Conservation (phyloP, 2,113 vertebrate genomes). For the Tiliqua scincoides region DNA sequence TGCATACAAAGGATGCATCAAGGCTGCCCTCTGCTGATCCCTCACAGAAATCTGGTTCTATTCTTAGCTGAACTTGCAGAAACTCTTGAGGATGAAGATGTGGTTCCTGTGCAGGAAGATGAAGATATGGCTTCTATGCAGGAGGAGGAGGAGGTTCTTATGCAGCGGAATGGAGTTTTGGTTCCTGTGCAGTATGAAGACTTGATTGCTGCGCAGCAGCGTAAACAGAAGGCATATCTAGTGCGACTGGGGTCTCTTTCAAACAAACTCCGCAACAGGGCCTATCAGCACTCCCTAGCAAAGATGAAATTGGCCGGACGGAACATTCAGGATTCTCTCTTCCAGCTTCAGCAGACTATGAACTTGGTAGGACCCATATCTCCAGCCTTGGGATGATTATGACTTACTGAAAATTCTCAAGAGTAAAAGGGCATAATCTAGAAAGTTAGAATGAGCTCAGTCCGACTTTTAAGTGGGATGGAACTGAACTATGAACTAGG, state of each 20-base stretch:
- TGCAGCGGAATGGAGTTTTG: constrained; percentile 19
- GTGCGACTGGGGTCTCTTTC: constrained; percentile 83
- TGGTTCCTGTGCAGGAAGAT: constrained; percentile 41
- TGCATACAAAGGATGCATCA: neutral
- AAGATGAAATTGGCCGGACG: constrained; percentile 76
- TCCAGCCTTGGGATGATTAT: neutral
- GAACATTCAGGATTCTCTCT: constrained; percentile 67
- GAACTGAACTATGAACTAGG: too few species aligned
- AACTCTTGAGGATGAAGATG: constrained; percentile 35
- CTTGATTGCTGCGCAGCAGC: constrained; percentile 29
- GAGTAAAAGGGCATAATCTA: neutral
- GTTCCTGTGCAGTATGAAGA: constrained; percentile 17
- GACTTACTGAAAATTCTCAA: neutral
- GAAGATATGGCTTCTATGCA: neutral
- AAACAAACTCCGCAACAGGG: constrained; percentile 76
- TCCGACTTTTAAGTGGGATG: too few species aligned
- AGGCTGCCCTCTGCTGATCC: neutral
- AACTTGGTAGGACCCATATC: constrained; percentile 74
- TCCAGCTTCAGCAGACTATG: constrained; percentile 81
- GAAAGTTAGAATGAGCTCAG: neutral
- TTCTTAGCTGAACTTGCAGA: constrained; percentile 42
- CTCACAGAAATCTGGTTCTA: neutral
- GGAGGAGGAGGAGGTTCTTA: too few species aligned
- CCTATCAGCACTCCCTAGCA: constrained; percentile 78
- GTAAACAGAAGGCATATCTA: constrained; percentile 74